Base-by-base conservation (phyloP, 2,797 vertebrate species). In the Sebastes nivosus region DNA sequence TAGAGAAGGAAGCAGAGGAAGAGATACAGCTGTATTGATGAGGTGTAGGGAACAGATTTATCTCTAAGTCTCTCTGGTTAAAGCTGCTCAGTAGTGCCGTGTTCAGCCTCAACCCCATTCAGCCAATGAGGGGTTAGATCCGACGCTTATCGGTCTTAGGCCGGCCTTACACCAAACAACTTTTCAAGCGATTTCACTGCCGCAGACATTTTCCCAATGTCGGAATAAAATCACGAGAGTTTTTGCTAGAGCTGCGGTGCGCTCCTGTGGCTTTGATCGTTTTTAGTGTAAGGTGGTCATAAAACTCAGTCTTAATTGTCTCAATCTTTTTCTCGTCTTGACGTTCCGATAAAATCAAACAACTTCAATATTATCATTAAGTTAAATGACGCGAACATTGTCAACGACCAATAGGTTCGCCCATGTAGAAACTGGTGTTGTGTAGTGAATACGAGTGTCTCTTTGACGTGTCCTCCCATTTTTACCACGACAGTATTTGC, bases 1-100 rank as follows among this genome's bases (percentile, higher is more conserved):
- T 67, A 2, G 22, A 67, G 54, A 71, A 60, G 29, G n/a, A 61
- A 67, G 59, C 18, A 12, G 52, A 72, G 64, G 11, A 46, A 70
- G 63, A 52, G 63, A 66, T 25, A 54, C 5, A 22, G 46, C 57
- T 63, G 77, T 55, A 79, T 36, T 81, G 72, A 74, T 84, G 76
- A 81, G 36, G 55, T 61, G 24, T 4, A 9, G 24, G 38, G 29
- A 50, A 24, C 27, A 73, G 54, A 80, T 79, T 58, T 72, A 65
- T 75, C 61, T 75, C n/a, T 2, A 12, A 71, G 72, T 74, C 64
- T 61, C 52, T 65, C 46, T 73, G 25, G 25, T 70, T 67, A 86
- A 79, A 70, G 71, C 42, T 70, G 55, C 52, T 72, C 69, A 69
- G 69, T 16, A 27, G 42, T 52, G 71, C 16, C 2, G 9, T 38